phyloP scores from a whole-genome alignment of 2,888 invertebrate species.

The Lysandra coridon region DNA sequence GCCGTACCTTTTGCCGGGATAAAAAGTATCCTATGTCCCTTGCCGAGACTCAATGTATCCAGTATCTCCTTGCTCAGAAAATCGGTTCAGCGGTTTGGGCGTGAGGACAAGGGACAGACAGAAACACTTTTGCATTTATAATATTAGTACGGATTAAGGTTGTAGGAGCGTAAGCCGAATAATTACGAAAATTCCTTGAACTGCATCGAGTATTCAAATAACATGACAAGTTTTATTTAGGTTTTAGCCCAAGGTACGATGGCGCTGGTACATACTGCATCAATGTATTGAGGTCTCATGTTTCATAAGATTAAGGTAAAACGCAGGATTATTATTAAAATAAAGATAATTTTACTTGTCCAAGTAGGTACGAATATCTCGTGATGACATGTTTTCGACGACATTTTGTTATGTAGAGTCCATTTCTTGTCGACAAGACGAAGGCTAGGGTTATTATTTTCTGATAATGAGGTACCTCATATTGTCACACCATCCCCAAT shows the following conservation, averaged over 20 bases:
- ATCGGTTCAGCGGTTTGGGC: too few relatives aligned
- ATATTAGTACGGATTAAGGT: neutral
- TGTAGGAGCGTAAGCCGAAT: slow-evolving; percentile 9
- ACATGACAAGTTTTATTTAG: slow-evolving; percentile 47
- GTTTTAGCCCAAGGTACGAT: slow-evolving; percentile 52
- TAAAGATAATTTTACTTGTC: neutral
- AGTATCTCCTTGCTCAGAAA: too few relatives aligned
- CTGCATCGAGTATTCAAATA: slow-evolving; percentile 61
- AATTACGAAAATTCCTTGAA: slow-evolving; percentile 54
- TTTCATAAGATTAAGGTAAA: slow-evolving; percentile 8
- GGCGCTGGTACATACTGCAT: slow-evolving; percentile 26
- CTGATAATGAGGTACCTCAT: too few relatives aligned
- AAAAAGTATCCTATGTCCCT: too few relatives aligned
- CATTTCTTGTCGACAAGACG: too few relatives aligned
- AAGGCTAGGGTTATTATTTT: too few relatives aligned
- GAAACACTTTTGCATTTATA: too few relatives aligned
- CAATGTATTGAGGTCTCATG: slow-evolving; percentile 24
- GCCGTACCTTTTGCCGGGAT: too few relatives aligned
- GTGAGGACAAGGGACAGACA: too few relatives aligned
- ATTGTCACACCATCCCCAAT: too few relatives aligned
- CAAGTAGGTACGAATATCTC: neutral
- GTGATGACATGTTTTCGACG: neutral
- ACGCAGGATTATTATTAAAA: neutral
- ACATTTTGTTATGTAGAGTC: neutral
- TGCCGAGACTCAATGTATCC: too few relatives aligned